Conservation (phyloP, 2,797 vertebrate genomes). For the Lates japonicus region DNA sequence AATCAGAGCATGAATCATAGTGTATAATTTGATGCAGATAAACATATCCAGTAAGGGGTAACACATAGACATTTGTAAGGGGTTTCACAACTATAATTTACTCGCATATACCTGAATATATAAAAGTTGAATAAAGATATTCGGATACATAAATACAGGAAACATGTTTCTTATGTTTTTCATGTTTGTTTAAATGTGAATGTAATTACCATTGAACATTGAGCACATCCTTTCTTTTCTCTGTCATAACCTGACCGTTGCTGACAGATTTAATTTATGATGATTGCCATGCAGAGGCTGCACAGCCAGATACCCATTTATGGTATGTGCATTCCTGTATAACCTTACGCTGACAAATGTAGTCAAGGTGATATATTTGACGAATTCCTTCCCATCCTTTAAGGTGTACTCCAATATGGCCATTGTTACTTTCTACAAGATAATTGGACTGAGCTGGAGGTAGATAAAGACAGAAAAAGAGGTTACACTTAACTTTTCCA, state of each 20-base stretch:
- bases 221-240: neutral
- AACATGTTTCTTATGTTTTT: neutral
- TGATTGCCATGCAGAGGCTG: neutral
- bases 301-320: neutral
- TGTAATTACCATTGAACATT: neutral
- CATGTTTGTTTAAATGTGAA: neutral
- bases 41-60: constrained; percentile 1
- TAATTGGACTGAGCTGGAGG: neutral
- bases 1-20: constrained; percentile 36
- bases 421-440: neutral
- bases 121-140: neutral
- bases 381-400: neutral
- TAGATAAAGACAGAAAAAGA: neutral
- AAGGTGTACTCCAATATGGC: neutral
- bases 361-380: neutral
- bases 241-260: neutral
- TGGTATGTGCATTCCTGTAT: neutral
- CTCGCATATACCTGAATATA: neutral
- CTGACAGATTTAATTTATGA: neutral
- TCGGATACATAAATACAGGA: neutral
- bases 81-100: neutral
- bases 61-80: neutral
- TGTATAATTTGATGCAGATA: neutral
- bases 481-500: neutral
- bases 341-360: neutral